These are phyloP conservation scores for Sebastes vulpes DNA, from an alignment of 2,797 vertebrate species.

Conservation along the genomic window DNA sequence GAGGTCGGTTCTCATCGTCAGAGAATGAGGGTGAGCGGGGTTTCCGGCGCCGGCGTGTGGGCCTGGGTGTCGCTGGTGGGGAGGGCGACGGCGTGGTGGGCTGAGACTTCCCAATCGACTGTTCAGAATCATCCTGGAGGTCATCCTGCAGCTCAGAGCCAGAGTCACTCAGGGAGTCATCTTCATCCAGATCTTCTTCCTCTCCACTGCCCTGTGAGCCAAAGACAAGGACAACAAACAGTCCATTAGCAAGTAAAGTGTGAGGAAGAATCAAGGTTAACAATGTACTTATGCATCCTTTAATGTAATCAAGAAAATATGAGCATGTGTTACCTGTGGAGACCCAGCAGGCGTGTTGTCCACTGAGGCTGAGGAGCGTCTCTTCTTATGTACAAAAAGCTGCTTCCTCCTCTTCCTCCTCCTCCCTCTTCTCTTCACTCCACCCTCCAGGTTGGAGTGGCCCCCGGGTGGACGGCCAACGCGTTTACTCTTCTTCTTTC, in stretches of 20 bases:
- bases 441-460: conserved; percentile 94
- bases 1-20: conserved; percentile 94
- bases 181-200: conserved; percentile 96
- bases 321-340: conserved; percentile 89
- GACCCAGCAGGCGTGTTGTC: conserved; percentile 98
- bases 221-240: not conserved
- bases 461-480: conserved; percentile 94
- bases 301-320: not conserved
- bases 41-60: conserved; percentile 88
- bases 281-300: not conserved
- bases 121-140: conserved; percentile 94
- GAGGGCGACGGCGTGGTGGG: conserved; percentile 90
- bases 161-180: conserved; percentile 93
- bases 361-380: conserved; percentile 93
- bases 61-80: conserved; percentile 87
- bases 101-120: conserved; percentile 92
- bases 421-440: conserved; percentile 93
- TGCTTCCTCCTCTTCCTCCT: conserved; percentile 96
- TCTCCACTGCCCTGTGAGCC: conserved; percentile 91
- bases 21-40: conserved; percentile 92
- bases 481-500: conserved; percentile 95
- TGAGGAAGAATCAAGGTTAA: not conserved
- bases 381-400: conserved; percentile 98
- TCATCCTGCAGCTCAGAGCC: conserved; percentile 95
- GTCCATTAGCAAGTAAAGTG: not conserved